These are phyloP conservation scores for Pipistrellus pipistrellus DNA, from an alignment of 2,797 vertebrate species.

Conservation along the genomic window DNA sequence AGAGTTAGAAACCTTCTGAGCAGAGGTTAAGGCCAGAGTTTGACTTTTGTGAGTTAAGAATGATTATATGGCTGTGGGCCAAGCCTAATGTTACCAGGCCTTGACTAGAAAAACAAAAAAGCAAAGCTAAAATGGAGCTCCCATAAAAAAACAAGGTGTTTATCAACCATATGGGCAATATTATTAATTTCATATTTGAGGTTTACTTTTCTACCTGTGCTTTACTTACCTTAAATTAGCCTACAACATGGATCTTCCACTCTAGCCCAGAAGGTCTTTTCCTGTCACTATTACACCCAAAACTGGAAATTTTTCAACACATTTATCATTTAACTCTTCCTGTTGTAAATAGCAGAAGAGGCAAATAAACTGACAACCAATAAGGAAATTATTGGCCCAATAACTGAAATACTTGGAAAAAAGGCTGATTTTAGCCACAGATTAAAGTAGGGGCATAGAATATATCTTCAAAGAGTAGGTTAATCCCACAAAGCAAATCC, in stretches of 20 bases:
- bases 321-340: neutral
- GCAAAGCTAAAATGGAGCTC: neutral
- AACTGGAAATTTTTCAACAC: neutral
- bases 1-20: neutral
- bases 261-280: neutral
- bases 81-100: conserved; percentile 26
- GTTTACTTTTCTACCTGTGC: neutral
- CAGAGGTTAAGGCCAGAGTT: conserved; percentile 74
- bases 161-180: neutral
- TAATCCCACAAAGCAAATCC: neutral
- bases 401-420: neutral
- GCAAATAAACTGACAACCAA: neutral
- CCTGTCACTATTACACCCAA: neutral
- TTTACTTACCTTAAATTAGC: neutral
- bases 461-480: neutral
- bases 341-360: neutral
- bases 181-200: neutral
- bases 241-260: neutral
- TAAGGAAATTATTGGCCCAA: neutral
- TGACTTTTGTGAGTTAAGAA: conserved; percentile 30
- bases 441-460: neutral
- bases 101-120: neutral
- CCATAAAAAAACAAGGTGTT: neutral
- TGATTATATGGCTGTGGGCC: conserved; percentile 62
- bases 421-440: fast-evolving